These are phyloP conservation scores for Dromiciops gliroides DNA, from an alignment of 2,113 vertebrate species.

Conservation along the genomic window DNA sequence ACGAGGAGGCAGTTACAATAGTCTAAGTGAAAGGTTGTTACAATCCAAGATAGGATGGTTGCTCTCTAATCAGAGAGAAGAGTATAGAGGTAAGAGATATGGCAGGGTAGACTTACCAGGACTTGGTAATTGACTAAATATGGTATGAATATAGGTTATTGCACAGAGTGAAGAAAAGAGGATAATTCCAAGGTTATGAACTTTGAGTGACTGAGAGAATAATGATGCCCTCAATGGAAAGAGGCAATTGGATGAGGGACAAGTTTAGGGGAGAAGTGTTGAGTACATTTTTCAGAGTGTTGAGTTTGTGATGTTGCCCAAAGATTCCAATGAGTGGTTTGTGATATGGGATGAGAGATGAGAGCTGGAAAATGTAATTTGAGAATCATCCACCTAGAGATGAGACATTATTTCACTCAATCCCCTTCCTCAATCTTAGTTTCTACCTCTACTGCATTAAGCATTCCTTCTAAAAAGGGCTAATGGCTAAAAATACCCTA, in stretches of 20 bases:
- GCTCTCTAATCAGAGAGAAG: too few relatives aligned
- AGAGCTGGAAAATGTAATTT: neutral
- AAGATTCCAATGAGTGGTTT: neutral
- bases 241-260: neutral
- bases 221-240: neutral
- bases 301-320: neutral
- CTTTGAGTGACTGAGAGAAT: neutral
- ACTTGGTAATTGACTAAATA: neutral
- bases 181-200: neutral
- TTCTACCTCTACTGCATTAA: conserved; percentile 40
- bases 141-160: neutral
- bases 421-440: neutral
- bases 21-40: too few relatives aligned
- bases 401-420: neutral
- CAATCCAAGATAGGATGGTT: too few relatives aligned
- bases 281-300: neutral
- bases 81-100: too few relatives aligned
- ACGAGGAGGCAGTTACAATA: too few relatives aligned
- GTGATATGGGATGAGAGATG: neutral
- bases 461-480: conserved; percentile 61
- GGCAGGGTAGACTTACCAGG: too few relatives aligned
- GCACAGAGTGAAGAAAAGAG: neutral
- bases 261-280: neutral
- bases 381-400: neutral
- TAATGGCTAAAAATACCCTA: conserved; percentile 75